These are phyloP conservation scores for Chrysomela aeneicollis DNA, from an alignment of 2,888 invertebrate species.

Conservation along the genomic window DNA sequence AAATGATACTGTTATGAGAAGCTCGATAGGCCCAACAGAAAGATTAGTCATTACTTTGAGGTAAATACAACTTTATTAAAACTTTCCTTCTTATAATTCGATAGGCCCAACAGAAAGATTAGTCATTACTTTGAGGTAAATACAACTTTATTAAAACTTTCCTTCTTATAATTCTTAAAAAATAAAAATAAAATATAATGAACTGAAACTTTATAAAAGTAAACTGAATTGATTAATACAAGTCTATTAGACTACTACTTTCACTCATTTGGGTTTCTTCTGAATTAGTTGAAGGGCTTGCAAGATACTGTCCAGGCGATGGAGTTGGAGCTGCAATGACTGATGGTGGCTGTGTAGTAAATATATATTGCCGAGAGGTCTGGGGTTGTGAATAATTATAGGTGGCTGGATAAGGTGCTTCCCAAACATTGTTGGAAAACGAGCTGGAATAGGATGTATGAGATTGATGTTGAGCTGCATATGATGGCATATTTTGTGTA, in stretches of 20 bases:
- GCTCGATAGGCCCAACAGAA: slow-evolving; percentile 5
- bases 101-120: slow-evolving; percentile 9
- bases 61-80: slow-evolving; percentile 9
- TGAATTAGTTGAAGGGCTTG: not conserved
- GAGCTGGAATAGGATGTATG: too few relatives aligned
- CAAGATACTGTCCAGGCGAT: not conserved
- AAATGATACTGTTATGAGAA: slow-evolving; percentile 11
- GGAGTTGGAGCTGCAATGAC: slow-evolving; percentile 9
- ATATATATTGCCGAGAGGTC: slow-evolving; percentile 9
- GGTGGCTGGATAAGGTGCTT: too few relatives aligned
- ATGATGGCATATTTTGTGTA: slow-evolving; percentile 11
- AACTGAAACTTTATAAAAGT: slow-evolving; percentile 12
- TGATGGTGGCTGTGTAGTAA: slow-evolving; percentile 16
- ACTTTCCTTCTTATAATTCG: too few relatives aligned
- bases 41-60: slow-evolving; percentile 7
- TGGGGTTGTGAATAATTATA: too few relatives aligned
- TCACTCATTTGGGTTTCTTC: slow-evolving; percentile 6
- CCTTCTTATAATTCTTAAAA: slow-evolving; percentile 1
- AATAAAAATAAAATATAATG: slow-evolving; percentile 9
- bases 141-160: slow-evolving; percentile 10
- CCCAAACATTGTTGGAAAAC: too few relatives aligned
- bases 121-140: slow-evolving; percentile 7
- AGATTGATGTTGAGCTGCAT: slow-evolving; percentile 5
- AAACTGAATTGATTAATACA: slow-evolving; percentile 10
- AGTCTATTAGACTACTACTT: slow-evolving; percentile 16